Base-by-base conservation (phyloP, 2,797 vertebrate genomes). In the Typhlichthys eigenmanni region DNA sequence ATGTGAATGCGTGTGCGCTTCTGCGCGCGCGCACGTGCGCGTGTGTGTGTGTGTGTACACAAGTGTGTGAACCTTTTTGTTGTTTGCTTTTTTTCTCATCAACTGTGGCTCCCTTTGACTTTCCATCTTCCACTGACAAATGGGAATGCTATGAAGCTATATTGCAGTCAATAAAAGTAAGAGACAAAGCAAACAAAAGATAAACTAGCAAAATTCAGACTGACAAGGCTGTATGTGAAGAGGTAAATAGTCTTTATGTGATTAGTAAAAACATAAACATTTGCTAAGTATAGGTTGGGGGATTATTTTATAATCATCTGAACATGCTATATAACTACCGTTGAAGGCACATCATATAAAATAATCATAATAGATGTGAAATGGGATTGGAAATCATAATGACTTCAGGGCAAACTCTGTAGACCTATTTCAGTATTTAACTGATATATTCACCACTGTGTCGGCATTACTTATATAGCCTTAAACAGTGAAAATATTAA, bases 151-250 rank as follows among this genome's bases (percentile, higher is more conserved):
- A 43, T 43, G 7, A 43, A 65, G 66, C 74, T 69, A 69, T 55
- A 58, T 34, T 38, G 72, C 65, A 61, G 58, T 53, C 50, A 54
- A 29, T 29, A 53, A 73, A 49, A 67, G 64, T 68, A 59, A 70
- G 49, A 51, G 50, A 17, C 50, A 12, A 5, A 55, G 62, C 43
- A 8, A 43, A 43, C 66, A 45, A 58, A 34, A 72, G 19, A 2
- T 10, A 52, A 52, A 52, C 17, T 12, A 24, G 1, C 12, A 52
- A 52, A 9, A 43, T 8, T 43, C 38, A 9, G 38, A 43, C 38
- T 9, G 7, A 52, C 17, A 24, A 24, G 12, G 12, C 50, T 52
- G 38, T 43, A 43, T 10, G 38, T 43, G 9, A 24, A 17, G 17
- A 9, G 3, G 24, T 13, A 24, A 52, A 52, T 19, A 52, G 19